These are phyloP conservation scores for Creontiades dilutus DNA, from an alignment of 2,888 invertebrate species.

Conservation along the genomic window DNA sequence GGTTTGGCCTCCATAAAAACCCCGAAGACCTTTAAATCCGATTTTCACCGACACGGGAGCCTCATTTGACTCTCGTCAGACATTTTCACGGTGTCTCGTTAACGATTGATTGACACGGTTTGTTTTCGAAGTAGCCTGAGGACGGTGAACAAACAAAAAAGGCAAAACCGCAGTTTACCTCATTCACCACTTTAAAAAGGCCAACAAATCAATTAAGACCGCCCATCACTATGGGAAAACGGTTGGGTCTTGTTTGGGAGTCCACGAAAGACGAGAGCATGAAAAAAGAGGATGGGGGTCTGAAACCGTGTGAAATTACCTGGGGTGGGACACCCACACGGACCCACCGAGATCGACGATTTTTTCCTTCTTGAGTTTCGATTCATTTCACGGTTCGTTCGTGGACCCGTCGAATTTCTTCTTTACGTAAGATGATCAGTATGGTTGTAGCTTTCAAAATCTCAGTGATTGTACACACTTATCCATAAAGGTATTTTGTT, in stretches of 20 bases:
- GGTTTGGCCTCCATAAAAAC: not conserved
- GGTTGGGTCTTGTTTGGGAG: not conserved
- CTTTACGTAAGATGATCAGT: too few species aligned
- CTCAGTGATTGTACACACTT: too few species aligned
- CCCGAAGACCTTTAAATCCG: conserved; percentile 4
- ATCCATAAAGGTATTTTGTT: too few species aligned
- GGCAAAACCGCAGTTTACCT: not conserved
- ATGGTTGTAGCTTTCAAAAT: too few species aligned
- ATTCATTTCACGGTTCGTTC: conserved; percentile 17
- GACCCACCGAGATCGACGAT: not conserved
- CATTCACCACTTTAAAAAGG: conserved; percentile 28
- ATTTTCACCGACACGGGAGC: conserved; percentile 6
- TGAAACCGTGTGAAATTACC: conserved; percentile 30
- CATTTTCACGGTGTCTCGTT: conserved; percentile 36
- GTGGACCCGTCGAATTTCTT: not conserved
- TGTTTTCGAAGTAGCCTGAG: not conserved
- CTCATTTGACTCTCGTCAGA: conserved; percentile 30
- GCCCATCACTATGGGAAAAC: conserved; percentile 39
- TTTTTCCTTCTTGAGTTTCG: not conserved
- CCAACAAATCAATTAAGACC: conserved; percentile 21
- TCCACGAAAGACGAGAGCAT: not conserved
- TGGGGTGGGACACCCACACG: conserved; percentile 23
- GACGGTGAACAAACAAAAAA: not conserved
- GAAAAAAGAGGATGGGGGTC: conserved; percentile 28
- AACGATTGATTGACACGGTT: conserved; percentile 31